Evolutionary conservation across 2,888 invertebrate species (phyloP).

Genomic region (Harpalus rufipes): DNA sequence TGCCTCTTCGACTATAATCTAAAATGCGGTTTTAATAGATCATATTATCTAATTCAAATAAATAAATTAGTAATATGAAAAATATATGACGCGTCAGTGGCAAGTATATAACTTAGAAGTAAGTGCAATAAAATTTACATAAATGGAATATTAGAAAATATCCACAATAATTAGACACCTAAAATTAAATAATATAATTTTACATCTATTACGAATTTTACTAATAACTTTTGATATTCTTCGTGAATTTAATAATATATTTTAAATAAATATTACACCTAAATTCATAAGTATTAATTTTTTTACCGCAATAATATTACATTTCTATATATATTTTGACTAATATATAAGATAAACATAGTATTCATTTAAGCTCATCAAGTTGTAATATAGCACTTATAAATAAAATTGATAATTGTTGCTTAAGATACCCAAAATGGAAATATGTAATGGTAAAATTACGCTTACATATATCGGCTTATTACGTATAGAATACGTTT

Average conservation of each 20-base stretch:
- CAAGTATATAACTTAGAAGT: conserved; percentile 43
- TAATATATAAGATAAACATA: conserved; percentile 27
- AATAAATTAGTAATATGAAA: conserved; percentile 63
- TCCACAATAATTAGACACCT: neutral
- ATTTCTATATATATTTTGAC: conserved; percentile 11
- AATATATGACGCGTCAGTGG: conserved; percentile 34
- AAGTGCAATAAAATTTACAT: conserved; percentile 42
- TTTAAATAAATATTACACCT: conserved; percentile 21
- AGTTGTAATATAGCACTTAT: neutral
- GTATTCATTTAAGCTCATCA: conserved; percentile 24
- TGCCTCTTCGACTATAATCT: conserved; percentile 42
- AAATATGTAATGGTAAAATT: conserved; percentile 8
- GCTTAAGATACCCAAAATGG: neutral
- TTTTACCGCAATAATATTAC: conserved; percentile 11
- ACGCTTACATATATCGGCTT: neutral
- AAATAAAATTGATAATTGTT: conserved; percentile 5
- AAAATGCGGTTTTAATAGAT: conserved; percentile 50
- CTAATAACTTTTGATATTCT: conserved; percentile 23
- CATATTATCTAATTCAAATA: conserved; percentile 62
- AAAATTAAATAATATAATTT: conserved; percentile 24
- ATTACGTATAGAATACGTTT: conserved; percentile 21
- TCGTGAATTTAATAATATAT: conserved; percentile 10
- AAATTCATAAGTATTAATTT: conserved; percentile 16
- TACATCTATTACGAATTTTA: neutral
- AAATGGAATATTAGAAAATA: conserved; percentile 50